Percentiles rank a stretch among this genome's conserved stretches.
Conservation (phyloP, 2,888 invertebrate genomes). For the Xanthostigma xanthostigma region DNA sequence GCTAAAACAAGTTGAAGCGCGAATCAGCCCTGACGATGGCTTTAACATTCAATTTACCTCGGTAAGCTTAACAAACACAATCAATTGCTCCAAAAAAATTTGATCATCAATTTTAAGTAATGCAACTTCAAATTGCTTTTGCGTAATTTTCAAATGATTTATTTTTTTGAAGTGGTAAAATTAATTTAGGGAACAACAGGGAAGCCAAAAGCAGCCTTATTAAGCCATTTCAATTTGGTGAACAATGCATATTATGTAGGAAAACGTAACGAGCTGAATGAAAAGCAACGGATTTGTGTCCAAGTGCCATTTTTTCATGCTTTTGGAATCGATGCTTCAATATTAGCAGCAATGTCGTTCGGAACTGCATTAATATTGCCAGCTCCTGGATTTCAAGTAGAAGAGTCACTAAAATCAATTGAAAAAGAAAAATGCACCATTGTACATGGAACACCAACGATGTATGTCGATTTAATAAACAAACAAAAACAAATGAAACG, state of each 20-base stretch:
- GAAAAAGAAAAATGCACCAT: conserved; percentile 53
- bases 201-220: conserved; percentile 55
- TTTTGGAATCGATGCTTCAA: conserved; percentile 53
- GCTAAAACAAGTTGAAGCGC: conserved; percentile 24
- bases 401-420: conserved; percentile 44
- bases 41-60: conserved; percentile 76
- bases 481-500: conserved; percentile 30
- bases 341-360: conserved; percentile 39
- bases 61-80: conserved; percentile 22
- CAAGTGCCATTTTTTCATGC: conserved; percentile 74
- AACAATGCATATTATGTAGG: conserved; percentile 61
- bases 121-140: too few relatives aligned
- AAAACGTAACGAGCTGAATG: conserved; percentile 29
- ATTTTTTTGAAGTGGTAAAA: conserved; percentile 1
- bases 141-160: neutral
- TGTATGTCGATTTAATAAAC: conserved; percentile 63
- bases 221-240: conserved; percentile 55
- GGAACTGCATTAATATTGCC: conserved; percentile 49
- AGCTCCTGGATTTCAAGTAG: conserved; percentile 41
- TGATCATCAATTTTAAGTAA: too few relatives aligned
- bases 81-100: conserved; percentile 4
- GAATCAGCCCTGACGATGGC: conserved; percentile 48
- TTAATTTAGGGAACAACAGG: conserved; percentile 33
- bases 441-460: conserved; percentile 69
- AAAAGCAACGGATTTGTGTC: conserved; percentile 36